A percentile compares a stretch with the other conserved stretches of the same genome.
Conservation (phyloP, 2,113 vertebrate species). For the Amazona guildingii region DNA sequence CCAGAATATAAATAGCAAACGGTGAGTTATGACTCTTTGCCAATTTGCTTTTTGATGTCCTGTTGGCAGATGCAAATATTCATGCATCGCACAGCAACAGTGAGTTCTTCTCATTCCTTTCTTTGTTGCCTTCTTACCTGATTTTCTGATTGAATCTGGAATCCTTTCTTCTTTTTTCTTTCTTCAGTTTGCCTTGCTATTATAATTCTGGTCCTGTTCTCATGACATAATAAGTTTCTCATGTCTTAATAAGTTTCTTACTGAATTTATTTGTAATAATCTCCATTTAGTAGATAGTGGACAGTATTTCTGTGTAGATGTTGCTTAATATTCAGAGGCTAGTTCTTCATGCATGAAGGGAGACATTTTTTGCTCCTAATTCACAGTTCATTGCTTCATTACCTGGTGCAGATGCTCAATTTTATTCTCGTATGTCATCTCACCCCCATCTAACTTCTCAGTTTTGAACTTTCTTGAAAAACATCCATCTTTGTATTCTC, state of each 20-base stretch:
- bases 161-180: not conserved
- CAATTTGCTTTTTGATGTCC: conserved; percentile 27
- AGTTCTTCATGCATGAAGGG: not conserved
- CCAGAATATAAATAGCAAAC: conserved; percentile 56
- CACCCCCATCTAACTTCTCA: not conserved
- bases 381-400: not conserved
- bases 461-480: not conserved
- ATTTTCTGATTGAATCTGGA: not conserved
- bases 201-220: not conserved
- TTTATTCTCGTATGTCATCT: not conserved
- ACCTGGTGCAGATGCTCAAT: not conserved
- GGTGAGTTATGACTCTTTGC: conserved; percentile 15
- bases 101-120: not conserved
- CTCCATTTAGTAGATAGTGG: not conserved
- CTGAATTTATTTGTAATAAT: not conserved
- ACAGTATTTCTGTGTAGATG: not conserved
- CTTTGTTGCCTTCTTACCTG: not conserved
- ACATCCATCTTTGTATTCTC: not conserved
- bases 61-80: conserved; percentile 24
- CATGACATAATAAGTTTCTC: too few relatives aligned
- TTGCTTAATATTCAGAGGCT: not conserved
- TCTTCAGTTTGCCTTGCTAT: not conserved
- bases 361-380: not conserved
- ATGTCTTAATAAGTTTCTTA: not conserved
- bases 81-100: not conserved